These are phyloP conservation scores for Crotalus helleri DNA, from an alignment of 2,113 vertebrate genomes.

Conservation along the genomic window DNA sequence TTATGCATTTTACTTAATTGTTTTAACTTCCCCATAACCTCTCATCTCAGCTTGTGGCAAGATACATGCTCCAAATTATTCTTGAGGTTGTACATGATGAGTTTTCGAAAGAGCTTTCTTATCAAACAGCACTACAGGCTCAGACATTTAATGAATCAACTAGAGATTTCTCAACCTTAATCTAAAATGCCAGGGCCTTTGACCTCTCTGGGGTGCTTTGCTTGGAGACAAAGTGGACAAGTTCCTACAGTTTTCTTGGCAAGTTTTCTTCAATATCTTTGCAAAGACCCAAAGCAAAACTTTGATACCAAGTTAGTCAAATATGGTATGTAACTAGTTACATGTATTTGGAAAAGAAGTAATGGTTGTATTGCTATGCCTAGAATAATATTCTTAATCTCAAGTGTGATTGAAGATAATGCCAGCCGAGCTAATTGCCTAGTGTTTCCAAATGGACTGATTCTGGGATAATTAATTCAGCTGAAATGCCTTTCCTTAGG, in stretches of 20 bases:
- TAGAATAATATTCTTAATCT: constrained; percentile 41
- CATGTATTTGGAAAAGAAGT: constrained; percentile 31
- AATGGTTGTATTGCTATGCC: constrained; percentile 22
- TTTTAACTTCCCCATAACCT: constrained; percentile 18
- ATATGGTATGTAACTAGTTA: constrained; percentile 8
- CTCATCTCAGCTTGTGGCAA: neutral
- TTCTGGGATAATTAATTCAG: constrained; percentile 56
- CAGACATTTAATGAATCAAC: constrained; percentile 44
- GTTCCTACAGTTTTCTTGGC: neutral
- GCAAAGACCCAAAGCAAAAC: neutral
- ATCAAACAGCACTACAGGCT: constrained; percentile 36
- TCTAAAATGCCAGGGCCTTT: constrained; percentile 30
- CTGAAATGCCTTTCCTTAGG: constrained; percentile 35
- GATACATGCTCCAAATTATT: constrained; percentile 37
- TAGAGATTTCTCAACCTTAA: constrained; percentile 46
- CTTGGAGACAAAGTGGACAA: neutral
- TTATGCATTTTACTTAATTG: constrained; percentile 42
- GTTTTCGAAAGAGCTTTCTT: constrained; percentile 47
- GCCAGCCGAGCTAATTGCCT: constrained; percentile 56
- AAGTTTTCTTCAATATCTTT: constrained; percentile 1
- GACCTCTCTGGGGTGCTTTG: neutral
- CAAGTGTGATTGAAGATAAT: constrained; percentile 46
- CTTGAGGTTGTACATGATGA: constrained; percentile 48
- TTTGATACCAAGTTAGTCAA: constrained; percentile 33
- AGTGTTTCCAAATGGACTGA: constrained; percentile 53